Conservation (phyloP, 2,797 vertebrate genomes). For the Helicolenus hilgendorfi region DNA sequence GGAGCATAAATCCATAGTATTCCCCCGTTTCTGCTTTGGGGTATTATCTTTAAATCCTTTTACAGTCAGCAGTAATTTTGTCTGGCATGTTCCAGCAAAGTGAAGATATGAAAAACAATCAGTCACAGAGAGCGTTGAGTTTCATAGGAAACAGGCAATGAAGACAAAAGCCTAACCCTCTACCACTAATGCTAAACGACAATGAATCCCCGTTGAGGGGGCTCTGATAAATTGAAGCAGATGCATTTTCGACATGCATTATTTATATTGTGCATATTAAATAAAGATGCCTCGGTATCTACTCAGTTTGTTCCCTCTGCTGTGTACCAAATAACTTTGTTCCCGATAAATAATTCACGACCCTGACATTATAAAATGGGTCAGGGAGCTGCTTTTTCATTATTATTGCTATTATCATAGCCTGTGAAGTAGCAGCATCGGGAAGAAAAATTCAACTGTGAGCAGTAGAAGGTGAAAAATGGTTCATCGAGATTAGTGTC, state of each 20-base stretch:
- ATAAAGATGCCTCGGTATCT: slow-evolving; percentile 87
- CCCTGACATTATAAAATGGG: slow-evolving; percentile 89
- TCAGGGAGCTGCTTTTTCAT: slow-evolving; percentile 86
- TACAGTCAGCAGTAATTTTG: slow-evolving; percentile 68
- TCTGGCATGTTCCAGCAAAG: slow-evolving; percentile 70
- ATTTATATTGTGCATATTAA: slow-evolving; percentile 89
- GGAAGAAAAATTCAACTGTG: slow-evolving; percentile 57
- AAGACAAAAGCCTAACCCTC: slow-evolving; percentile 75
- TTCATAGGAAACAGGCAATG: slow-evolving; percentile 71
- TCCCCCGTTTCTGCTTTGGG: slow-evolving; percentile 68
- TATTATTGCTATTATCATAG: slow-evolving; percentile 85
- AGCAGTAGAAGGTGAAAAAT: slow-evolving; percentile 43
- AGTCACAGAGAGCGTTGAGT: slow-evolving; percentile 64
- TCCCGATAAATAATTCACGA: slow-evolving; percentile 90
- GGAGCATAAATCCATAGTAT: slow-evolving; percentile 74
- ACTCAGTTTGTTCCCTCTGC: slow-evolving; percentile 86
- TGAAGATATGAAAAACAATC: slow-evolving; percentile 77
- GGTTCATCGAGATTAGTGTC: slow-evolving; percentile 59
- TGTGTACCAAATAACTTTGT: slow-evolving; percentile 91
- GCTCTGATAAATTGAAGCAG: slow-evolving; percentile 87
- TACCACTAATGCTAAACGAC: slow-evolving; percentile 82
- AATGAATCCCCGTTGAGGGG: slow-evolving; percentile 80
- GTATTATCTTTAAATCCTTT: slow-evolving; percentile 76
- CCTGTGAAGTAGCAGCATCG: slow-evolving; percentile 66
- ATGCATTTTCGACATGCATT: slow-evolving; percentile 87